Conservation (phyloP, 1,140 invertebrate species). For the Drosophila serrata region DNA sequence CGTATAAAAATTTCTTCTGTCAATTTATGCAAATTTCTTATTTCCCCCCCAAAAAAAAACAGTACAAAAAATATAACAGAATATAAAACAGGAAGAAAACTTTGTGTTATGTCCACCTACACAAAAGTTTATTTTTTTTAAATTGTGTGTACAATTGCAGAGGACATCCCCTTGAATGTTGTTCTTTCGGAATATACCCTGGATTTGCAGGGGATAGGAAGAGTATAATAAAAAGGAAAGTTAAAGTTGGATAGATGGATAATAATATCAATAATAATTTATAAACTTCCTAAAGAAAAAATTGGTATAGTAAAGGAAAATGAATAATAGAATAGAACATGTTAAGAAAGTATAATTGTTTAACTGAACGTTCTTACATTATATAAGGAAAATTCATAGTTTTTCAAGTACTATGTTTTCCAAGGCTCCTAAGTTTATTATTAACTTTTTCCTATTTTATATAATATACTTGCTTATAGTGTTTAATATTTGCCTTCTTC, state of each 20-base stretch:
- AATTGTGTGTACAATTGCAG: constrained; percentile 34
- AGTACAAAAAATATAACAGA: constrained; percentile 17
- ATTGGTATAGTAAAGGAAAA: no score
- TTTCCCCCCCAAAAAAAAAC: constrained; percentile 25
- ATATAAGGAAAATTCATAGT: neutral
- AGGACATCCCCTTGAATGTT: constrained; percentile 33
- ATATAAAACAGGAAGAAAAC: constrained; percentile 38
- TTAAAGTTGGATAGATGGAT: neutral
- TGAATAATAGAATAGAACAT: rapidly evolving
- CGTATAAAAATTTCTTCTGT: constrained; percentile 65
- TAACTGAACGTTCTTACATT: neutral
- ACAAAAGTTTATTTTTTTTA: constrained; percentile 53
- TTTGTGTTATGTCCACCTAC: constrained; percentile 72
- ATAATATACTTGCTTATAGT: no score
- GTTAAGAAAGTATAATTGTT: rapidly evolving
- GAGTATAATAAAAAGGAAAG: neutral
- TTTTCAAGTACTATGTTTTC: neutral
- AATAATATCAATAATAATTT: no score
- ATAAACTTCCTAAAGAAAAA: no score
- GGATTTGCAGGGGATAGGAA: neutral
- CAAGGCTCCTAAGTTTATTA: neutral
- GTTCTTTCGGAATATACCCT: constrained; percentile 26
- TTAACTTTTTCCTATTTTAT: no score
- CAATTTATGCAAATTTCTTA: constrained; percentile 85
- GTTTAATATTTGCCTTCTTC: neutral